Base-by-base conservation (phyloP, 2,113 vertebrate species). In the Triplophysa siluroides region DNA sequence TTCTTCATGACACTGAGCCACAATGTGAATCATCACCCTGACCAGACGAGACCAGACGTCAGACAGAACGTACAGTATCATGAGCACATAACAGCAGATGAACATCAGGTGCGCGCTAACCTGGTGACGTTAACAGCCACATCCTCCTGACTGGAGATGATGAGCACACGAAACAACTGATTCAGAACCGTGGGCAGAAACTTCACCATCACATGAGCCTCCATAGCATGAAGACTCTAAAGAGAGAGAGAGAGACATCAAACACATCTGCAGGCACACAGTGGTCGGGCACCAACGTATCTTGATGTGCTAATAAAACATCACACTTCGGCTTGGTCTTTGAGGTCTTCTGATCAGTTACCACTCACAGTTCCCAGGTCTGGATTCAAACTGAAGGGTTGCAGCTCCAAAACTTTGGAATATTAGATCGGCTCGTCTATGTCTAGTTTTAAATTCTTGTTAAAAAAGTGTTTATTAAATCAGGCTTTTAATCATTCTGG, bases 71-170 rank as follows among this genome's bases (percentile, higher is more conserved):
- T 18, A 41, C 19, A 9, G 14, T 29, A 19, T 60, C 54, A 14
- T 19, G 60, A 19, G 0, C 8, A 70, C 23, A 52, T 65, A 26
- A 16, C 19, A 33, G 1, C 3, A 80, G 3, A 38, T 61, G 50
- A 54, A 41, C 47, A 60, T 12, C 43, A 11, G 43, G 9, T 45
- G 9, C 8, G 43, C 62, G 50, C 91, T 92, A 90, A 94, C 98
- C 97, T 95, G 66, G 96, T 99, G 83, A 98, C 97, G 1, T 99
- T 99, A 81, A 99, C 95, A 0, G 96, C 95, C n/a, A 99, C 96
- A 6, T 99, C 98, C 76, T 99, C 97, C 50, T 96, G 95, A 69
- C 93, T 92, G 81, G 96, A 93, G 69, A 94, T 94, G 77, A 95
- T 98, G 61, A 99, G 94, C 83, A 99, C 96, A 69, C 96, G 88